A percentile compares a stretch with the other conserved stretches of the same genome.
phyloP scores from a whole-genome alignment of 2,797 vertebrate species.

The Podarcis lilfordi region DNA sequence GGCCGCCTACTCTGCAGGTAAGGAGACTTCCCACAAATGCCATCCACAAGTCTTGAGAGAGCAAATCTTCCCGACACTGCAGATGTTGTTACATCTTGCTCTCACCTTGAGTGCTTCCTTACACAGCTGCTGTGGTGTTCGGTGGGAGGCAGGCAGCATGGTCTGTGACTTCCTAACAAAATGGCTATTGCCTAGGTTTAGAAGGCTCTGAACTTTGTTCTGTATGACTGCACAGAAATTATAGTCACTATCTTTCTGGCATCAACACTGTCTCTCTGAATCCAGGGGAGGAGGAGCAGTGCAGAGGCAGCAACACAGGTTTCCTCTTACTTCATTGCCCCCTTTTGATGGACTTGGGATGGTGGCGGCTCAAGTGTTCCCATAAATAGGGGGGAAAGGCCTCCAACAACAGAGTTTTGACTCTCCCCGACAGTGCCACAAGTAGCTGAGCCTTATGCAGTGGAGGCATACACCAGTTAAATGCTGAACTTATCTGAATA shows the following conservation, averaged over 20 bases:
- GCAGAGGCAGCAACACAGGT: background rate
- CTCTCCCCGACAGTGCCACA: too few species aligned
- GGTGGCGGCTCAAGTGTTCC: background rate
- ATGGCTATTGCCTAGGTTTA: too few species aligned
- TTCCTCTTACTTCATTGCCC: too few species aligned
- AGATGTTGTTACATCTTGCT: too few species aligned
- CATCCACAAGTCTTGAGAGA: too few species aligned
- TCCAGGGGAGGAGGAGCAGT: background rate
- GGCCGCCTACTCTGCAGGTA: constrained; percentile 88
- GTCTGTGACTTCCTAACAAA: too few species aligned
- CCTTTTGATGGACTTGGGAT: background rate
- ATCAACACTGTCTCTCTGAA: background rate
- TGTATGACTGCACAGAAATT: background rate
- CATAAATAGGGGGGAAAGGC: background rate
- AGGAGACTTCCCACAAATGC: constrained; percentile 11
- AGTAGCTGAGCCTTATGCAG: background rate
- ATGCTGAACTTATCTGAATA: background rate
- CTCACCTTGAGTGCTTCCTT: background rate
- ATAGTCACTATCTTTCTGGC: background rate
- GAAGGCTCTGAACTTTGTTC: too few species aligned
- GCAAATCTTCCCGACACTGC: too few species aligned
- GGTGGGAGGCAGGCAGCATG: too few species aligned
- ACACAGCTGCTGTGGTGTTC: too few species aligned
- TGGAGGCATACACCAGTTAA: background rate
- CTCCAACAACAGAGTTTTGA: background rate